Base-by-base conservation (phyloP, 1,140 invertebrate species). In the Hirudo medicinalis region DNA sequence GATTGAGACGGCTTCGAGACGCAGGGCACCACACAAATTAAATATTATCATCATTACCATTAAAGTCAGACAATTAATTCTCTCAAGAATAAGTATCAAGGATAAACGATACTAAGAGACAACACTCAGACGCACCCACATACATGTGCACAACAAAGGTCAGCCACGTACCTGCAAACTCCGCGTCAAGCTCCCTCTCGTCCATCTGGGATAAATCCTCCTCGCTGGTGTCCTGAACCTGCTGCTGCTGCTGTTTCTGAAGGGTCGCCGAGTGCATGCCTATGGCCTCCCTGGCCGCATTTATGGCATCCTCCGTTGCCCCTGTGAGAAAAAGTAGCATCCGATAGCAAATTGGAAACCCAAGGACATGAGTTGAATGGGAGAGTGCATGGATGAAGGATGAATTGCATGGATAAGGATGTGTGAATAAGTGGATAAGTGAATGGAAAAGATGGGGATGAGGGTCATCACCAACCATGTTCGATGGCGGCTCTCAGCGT, bases 151-250 rank as follows among this genome's bases (percentile, higher is more conserved):
- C 57, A 22, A 63, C 22, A 22, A 63, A n/a, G 25, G 22, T 57
- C 22, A n/a, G 54, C 0, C 27, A 77, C 80, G 78, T 81, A 92
- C 91, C 91, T 67, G 90, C 89, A 53, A 94, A 86, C 83, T 98
- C 95, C 77, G 88, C 87, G 81, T 97, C 92, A 27, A 95, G 85
- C 79, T 97, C 93, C 67, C 92, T 86, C 81, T 96, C 93, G 78
- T 96, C 93, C 57, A 90, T 87, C 73, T 92, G 74, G 32, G 80
- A 82, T 2, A 96, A 85, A 80, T 97, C 93, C 69, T 82, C 80
- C 71, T 82, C 80, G n/a, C 80, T 82, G 73, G 88, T 91, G 80
- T 96, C 93, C 80, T 94, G 87, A 85, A 55, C 88, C 54, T 88
- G 85, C 73, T 89, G 86, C 20, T 63, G 57, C 83, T 86, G 80